Conservation (phyloP, 2,888 invertebrate genomes). For the Drosophila neonasuta region DNA sequence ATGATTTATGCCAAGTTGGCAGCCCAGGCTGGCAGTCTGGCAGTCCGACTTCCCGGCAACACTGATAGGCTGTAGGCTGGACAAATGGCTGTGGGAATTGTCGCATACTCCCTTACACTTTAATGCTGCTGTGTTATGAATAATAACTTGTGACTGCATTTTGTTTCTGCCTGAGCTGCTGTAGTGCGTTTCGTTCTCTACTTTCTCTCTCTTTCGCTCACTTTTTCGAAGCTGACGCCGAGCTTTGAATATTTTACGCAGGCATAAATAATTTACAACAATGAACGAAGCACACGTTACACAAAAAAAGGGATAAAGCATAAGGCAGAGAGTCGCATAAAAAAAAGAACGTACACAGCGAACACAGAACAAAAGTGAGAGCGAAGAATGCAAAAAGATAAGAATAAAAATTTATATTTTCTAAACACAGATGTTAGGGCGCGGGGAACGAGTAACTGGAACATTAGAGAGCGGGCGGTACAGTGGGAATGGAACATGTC, state of each 20-base stretch:
- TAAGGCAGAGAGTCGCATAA: slow-evolving; percentile 27
- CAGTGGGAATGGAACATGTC: slow-evolving; percentile 20
- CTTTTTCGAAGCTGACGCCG: slow-evolving; percentile 42
- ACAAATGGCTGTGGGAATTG: slow-evolving; percentile 76
- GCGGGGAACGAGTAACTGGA: slow-evolving; percentile 4
- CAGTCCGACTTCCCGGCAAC: slow-evolving; percentile 15
- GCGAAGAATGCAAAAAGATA: slow-evolving; percentile 60
- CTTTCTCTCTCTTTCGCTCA: slow-evolving; percentile 20
- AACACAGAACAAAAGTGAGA: slow-evolving; percentile 61
- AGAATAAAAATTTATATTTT: slow-evolving; percentile 73
- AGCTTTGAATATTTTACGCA: slow-evolving; percentile 78
- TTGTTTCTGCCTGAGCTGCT: slow-evolving; percentile 35
- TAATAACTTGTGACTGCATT: slow-evolving; percentile 78
- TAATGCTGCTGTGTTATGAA: slow-evolving; percentile 80
- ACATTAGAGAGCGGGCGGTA: background rate
- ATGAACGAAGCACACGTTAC: slow-evolving; percentile 71
- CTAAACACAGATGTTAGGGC: slow-evolving; percentile 34
- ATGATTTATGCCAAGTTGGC: slow-evolving; percentile 73
- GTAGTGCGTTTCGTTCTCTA: slow-evolving; percentile 42
- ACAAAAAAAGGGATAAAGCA: slow-evolving; percentile 67
- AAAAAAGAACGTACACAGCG: slow-evolving; percentile 20
- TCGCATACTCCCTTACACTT: slow-evolving; percentile 75
- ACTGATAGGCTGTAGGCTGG: slow-evolving; percentile 34
- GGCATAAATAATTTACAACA: slow-evolving; percentile 79
- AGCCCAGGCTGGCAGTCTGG: slow-evolving; percentile 34